phyloP scores from a whole-genome alignment of 1,140 invertebrate species.

The Drosophila tsacasi region DNA sequence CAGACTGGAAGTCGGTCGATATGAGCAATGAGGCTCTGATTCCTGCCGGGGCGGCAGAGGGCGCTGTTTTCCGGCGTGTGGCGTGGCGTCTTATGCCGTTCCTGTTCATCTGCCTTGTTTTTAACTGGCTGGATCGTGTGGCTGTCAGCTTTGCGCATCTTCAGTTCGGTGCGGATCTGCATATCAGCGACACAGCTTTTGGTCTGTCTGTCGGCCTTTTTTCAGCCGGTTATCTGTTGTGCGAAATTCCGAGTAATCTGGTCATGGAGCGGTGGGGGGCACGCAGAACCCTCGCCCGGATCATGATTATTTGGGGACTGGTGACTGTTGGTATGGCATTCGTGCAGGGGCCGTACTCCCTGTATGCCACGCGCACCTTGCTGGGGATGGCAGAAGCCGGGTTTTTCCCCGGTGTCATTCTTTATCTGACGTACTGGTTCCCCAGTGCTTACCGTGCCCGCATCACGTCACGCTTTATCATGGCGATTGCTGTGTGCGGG shows the following conservation, averaged over 20 bases:
- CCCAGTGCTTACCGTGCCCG: neutral
- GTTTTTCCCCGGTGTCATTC: neutral
- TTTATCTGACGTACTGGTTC: neutral
- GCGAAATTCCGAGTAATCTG: conserved; percentile 1
- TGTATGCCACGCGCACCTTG: neutral
- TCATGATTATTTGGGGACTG: conserved; percentile 1
- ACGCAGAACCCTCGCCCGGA: neutral
- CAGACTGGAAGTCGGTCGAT: conserved; percentile 1
- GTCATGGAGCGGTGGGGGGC: neutral
- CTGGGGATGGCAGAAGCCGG: neutral
- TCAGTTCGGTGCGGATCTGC: conserved; percentile 1
- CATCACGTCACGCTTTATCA: neutral
- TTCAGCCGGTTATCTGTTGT: neutral
- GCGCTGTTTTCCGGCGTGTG: conserved; percentile 1
- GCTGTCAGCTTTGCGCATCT: neutral
- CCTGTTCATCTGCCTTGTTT: neutral
- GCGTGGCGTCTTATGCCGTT: conserved; percentile 1
- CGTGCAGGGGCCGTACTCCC: conserved; percentile 1
- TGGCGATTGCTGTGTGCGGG: conserved; percentile 1
- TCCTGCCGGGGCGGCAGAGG: neutral
- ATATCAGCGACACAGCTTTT: conserved; percentile 1
- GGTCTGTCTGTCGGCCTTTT: neutral
- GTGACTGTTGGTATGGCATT: conserved; percentile 1
- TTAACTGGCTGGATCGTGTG: neutral
- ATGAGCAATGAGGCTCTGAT: neutral